Percentiles rank a stretch among this genome's conserved stretches.
Evolutionary conservation across 37 sponge, comb jelly and placozoan genomes (phyloP).

Genomic region (Geodia barretti): DNA sequence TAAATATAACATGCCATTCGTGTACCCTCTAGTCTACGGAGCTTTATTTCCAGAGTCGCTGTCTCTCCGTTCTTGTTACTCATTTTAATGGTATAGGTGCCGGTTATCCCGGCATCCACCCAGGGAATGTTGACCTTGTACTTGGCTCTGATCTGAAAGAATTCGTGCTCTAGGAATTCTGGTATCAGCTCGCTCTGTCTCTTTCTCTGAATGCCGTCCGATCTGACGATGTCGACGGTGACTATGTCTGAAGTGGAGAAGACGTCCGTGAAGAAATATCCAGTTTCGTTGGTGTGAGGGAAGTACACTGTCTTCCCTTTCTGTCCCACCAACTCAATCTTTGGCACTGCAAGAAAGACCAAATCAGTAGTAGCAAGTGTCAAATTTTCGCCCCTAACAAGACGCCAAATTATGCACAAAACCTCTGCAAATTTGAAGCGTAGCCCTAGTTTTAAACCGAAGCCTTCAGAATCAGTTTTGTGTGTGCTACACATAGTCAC

Average conservation of each 20-base stretch:
- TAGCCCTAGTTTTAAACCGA: no score
- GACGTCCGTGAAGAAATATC: conserved; percentile 8
- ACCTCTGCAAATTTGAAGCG: no score
- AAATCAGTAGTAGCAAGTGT: no score
- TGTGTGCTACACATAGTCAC: no score
- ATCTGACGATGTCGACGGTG: neutral
- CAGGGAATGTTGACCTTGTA: conserved; percentile 25
- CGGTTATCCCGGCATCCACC: neutral
- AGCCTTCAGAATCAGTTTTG: no score
- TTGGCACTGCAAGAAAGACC: conserved; percentile 5
- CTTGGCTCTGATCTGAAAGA: neutral
- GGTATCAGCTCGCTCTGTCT: neutral
- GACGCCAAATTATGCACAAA: no score
- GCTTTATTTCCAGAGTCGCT: conserved; percentile 1
- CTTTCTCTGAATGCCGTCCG: neutral
- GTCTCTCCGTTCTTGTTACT: conserved; percentile 10
- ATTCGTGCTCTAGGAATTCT: neutral
- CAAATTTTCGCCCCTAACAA: no score
- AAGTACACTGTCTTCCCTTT: neutral
- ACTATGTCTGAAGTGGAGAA: conserved; percentile 10
- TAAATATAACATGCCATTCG: neutral
- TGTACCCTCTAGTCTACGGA: conserved; percentile 27
- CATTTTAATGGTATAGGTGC: conserved; percentile 19
- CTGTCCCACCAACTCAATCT: neutral
- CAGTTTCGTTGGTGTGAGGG: neutral